Conservation (phyloP, 2,797 vertebrate species). For the Chromis chromis region DNA sequence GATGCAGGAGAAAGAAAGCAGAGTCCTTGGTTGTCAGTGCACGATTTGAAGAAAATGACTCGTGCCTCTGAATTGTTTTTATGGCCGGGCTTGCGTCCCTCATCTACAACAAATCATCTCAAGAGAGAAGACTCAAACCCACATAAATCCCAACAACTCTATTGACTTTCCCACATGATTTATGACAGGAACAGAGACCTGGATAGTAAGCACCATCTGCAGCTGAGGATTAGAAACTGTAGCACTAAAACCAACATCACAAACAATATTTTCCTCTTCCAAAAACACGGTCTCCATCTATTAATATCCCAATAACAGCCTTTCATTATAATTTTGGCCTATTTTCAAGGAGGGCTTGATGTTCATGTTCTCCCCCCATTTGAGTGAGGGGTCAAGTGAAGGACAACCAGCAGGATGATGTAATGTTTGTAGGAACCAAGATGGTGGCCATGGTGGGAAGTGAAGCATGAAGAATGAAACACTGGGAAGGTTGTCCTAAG, state of each 20-base stretch:
- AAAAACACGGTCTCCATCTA: constrained; percentile 38
- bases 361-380: constrained; percentile 40
- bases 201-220: constrained; percentile 62
- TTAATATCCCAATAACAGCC: constrained; percentile 40
- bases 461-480: constrained; percentile 69
- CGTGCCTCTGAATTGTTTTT: constrained; percentile 68
- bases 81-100: constrained; percentile 61
- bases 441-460: constrained; percentile 72
- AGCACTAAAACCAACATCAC: constrained; percentile 53
- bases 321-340: constrained; percentile 38
- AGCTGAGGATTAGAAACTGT: constrained; percentile 55
- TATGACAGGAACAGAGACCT: constrained; percentile 59
- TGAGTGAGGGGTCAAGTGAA: constrained; percentile 75
- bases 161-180: constrained; percentile 79
- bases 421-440: constrained; percentile 74
- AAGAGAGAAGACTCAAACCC: constrained; percentile 64
- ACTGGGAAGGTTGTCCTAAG: constrained; percentile 47
- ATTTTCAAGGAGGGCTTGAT: constrained; percentile 51
- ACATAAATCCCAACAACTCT: constrained; percentile 80
- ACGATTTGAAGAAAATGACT: constrained; percentile 68
- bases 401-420: constrained; percentile 75
- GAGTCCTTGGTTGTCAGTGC: constrained; percentile 55
- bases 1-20: constrained; percentile 35
- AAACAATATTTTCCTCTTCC: constrained; percentile 34
- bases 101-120: constrained; percentile 77